Evolutionary conservation across 2,797 vertebrate species (phyloP), one percentile per base, ranked within the genome.

Genomic region (Sorex maritimensis): DNA sequence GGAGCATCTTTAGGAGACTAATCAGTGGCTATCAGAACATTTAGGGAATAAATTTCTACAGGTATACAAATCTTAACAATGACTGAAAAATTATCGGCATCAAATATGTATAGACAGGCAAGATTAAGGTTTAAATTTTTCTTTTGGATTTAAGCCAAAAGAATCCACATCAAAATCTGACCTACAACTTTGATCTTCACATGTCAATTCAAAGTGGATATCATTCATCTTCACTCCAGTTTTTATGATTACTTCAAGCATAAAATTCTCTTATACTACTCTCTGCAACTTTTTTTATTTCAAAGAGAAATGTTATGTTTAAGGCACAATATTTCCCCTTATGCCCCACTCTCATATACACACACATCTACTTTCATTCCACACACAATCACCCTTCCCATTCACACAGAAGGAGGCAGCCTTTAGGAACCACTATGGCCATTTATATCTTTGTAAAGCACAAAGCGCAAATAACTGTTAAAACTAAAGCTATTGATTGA

Each of bases 241-340:
- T 81, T 94, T 91, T 68, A 75, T 34, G 21, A 82, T 65, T 82
- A 78, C 46, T 87, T 63, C 90, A 94, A 91, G 30, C 67, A 80
- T 71, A 69, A 61, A 68, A 68, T 63, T 4, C 1, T 83, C 15
- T 92, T 41, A 82, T 86, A 38, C 19, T 86, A 28, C 11, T 92
- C 74, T 65, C 38, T 17, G 24, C 19, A 80, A 30, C 30, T 81
- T 86, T 30, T 30, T 91, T 93, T 96, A 69, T 81, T 88, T 3
- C 11, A 77, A 84, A 61, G 26, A 86, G 24, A 61, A 28, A 83
- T 68, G 46, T 23, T 28, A 74, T 44, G 61, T 65, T 78, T 41
- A 68, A 44, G 55, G 2, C 14, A n/a, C 49, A 79, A 92, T 72
- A 28, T 86, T 85, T 69, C 81, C n/a, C n/a, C 88, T 34, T 5